Conservation (phyloP, 2,113 vertebrate species). For the Hyla sarda region DNA sequence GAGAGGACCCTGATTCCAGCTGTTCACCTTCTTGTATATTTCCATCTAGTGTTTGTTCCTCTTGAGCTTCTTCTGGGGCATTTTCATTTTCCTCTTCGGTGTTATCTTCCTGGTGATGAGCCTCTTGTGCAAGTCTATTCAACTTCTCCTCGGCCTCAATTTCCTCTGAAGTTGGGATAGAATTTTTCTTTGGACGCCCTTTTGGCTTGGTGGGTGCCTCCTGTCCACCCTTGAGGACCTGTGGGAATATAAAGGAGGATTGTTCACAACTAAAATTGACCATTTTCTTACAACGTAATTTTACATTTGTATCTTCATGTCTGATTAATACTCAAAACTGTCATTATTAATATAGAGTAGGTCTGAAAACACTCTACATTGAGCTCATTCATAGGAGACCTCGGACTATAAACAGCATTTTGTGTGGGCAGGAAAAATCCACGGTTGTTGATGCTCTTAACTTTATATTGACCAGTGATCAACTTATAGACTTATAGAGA, state of each 20-base stretch:
- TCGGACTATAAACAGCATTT: too few species aligned
- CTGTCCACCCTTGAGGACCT: constrained; percentile 98
- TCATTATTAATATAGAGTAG: too few species aligned
- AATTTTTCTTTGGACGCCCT: constrained; percentile 98
- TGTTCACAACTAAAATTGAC: too few species aligned
- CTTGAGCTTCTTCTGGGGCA: background rate
- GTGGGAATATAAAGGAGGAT: background rate
- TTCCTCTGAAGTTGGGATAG: constrained; percentile 95
- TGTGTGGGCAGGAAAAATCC: too few species aligned
- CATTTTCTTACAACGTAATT: too few species aligned
- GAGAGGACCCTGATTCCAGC: background rate
- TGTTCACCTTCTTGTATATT: background rate
- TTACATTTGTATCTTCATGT: too few species aligned
- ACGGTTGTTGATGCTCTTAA: too few species aligned
- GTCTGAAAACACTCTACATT: too few species aligned
- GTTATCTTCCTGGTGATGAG: constrained; percentile 12
- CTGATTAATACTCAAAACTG: too few species aligned
- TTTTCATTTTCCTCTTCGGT: constrained; percentile 11
- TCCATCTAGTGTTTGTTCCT: background rate
- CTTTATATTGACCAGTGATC: too few species aligned
- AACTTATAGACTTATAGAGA: too few species aligned
- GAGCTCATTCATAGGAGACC: background rate
- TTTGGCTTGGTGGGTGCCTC: constrained; percentile 98
- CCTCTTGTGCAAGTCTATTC: constrained; percentile 72
- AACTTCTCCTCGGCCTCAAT: constrained; percentile 94